These are phyloP conservation scores for Cossypha dichroa DNA, from an alignment of 2,797 vertebrate genomes.

Conservation along the genomic window DNA sequence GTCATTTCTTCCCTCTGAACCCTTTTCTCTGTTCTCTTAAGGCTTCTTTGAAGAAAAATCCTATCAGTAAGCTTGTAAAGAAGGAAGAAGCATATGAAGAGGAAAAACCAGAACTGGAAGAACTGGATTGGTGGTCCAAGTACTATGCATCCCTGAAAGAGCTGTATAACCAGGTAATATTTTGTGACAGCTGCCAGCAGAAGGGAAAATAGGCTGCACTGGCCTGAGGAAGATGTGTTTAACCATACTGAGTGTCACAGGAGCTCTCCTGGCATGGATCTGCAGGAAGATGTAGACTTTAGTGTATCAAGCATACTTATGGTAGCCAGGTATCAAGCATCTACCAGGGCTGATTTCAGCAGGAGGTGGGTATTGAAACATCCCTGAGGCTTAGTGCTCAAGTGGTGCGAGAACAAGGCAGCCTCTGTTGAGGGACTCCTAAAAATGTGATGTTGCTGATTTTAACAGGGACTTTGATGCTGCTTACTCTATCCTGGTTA, in stretches of 20 bases:
- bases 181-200: not conserved
- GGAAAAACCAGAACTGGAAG: slow-evolving; percentile 87
- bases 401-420: not conserved
- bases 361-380: not conserved
- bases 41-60: slow-evolving; percentile 81
- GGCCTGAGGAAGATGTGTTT: not conserved
- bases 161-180: slow-evolving; percentile 80
- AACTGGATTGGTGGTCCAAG: slow-evolving; percentile 98
- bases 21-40: slow-evolving; percentile 27
- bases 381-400: not conserved
- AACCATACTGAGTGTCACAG: not conserved
- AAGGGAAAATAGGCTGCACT: not conserved
- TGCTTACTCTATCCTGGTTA: not conserved
- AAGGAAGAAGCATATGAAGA: slow-evolving; percentile 83
- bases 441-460: not conserved
- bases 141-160: slow-evolving; percentile 90
- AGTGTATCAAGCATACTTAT: not conserved
- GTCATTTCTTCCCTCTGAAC: not conserved
- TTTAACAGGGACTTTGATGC: not conserved
- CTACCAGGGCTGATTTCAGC: not conserved
- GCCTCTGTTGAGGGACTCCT: not conserved
- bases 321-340: not conserved
- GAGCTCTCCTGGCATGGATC: not conserved
- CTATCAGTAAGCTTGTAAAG: slow-evolving; percentile 45
- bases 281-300: not conserved